Base-by-base conservation (phyloP, 2,797 vertebrate genomes). In the Manis javanica region DNA sequence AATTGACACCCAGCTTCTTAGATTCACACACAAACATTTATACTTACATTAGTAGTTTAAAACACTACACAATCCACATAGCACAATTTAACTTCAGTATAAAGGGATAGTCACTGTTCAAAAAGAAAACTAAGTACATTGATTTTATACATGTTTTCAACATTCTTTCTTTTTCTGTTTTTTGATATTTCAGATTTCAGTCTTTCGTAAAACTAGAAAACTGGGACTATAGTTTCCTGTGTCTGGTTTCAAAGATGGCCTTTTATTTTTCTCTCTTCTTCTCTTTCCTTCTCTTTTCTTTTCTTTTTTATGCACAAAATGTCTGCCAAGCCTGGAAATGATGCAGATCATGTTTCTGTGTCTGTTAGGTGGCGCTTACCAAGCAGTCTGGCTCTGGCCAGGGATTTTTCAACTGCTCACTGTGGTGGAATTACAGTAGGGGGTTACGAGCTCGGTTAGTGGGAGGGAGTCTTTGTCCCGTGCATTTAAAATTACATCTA, bases 401-500 rank as follows among this genome's bases (percentile, higher is more conserved):
- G 98, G 98, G 98, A 98, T 98, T 98, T 98, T 98, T 97, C 98
- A 98, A 96, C 98, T 97, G 95, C 87, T 97, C 78, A 26, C 97
- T 98, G 97, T 96, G 66, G 97, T 98, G 98, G 98, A 98, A 98
- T 99, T 99, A 98, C 98, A 98, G 98, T 97, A 97, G 97, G 98
- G 97, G 97, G 81, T 96, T 98, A 98, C 98, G 96, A 97, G 96
- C 97, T 97, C 97, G 98, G 96, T 96, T 97, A 97, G 98, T 97
- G 98, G 98, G 98, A 99, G 97, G 98, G 98, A 98, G 98, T 96
- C 97, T 98, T 98, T 99, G 98, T 99, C 98, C 97, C 34, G 66
- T 98, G 98, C 98, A 99, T 99, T 98, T 98, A 97, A 98, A 98
- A 98, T 98, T 98, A 98, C 98, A 98, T 99, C 99, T 98, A 98